Percentiles rank a stretch among this genome's conserved stretches.
Evolutionary conservation across 2,797 vertebrate species (phyloP).

Genomic region (Melanitta fusca): DNA sequence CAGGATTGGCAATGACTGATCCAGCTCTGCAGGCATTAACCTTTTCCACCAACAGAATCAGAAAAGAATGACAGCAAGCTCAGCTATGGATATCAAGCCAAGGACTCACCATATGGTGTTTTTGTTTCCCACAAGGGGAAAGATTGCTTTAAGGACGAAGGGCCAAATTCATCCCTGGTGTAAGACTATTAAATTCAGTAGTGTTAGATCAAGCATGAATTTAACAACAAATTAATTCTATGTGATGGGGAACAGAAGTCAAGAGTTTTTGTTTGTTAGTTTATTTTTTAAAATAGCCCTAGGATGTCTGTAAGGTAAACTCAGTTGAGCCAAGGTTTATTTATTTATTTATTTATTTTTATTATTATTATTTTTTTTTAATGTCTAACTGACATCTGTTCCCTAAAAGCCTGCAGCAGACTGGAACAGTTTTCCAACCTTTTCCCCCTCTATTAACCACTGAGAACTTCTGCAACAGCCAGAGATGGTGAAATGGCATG

Average conservation of each 20-base stretch:
- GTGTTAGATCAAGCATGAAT: slow-evolving; percentile 44
- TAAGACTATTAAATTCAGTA: slow-evolving; percentile 10
- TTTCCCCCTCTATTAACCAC: not conserved
- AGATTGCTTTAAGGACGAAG: slow-evolving; percentile 42
- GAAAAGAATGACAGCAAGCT: slow-evolving; percentile 32
- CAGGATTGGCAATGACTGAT: slow-evolving; percentile 22
- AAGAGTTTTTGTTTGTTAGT: not conserved
- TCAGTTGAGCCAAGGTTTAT: slow-evolving; percentile 15
- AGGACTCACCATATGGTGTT: slow-evolving; percentile 72
- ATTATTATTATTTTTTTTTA: slow-evolving; percentile 20
- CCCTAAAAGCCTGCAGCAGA: slow-evolving; percentile 47
- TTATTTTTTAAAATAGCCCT: slow-evolving; percentile 25
- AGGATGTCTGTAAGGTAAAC: slow-evolving; percentile 51
- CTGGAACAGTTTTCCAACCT: not conserved
- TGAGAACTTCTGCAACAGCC: not conserved
- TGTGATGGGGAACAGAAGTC: slow-evolving; percentile 10
- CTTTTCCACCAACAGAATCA: slow-evolving; percentile 51
- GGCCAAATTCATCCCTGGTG: not conserved
- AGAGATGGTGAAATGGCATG: not conserved
- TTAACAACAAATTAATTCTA: slow-evolving; percentile 46
- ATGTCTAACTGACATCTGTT: slow-evolving; percentile 59
- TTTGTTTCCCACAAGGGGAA: slow-evolving; percentile 55
- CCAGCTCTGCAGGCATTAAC: slow-evolving; percentile 47
- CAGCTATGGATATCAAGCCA: slow-evolving; percentile 34
- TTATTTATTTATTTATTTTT: no score